A percentile compares a stretch with the other conserved stretches of the same genome.
Conservation (phyloP, 2,113 vertebrate species). For the Trachemys scripta region DNA sequence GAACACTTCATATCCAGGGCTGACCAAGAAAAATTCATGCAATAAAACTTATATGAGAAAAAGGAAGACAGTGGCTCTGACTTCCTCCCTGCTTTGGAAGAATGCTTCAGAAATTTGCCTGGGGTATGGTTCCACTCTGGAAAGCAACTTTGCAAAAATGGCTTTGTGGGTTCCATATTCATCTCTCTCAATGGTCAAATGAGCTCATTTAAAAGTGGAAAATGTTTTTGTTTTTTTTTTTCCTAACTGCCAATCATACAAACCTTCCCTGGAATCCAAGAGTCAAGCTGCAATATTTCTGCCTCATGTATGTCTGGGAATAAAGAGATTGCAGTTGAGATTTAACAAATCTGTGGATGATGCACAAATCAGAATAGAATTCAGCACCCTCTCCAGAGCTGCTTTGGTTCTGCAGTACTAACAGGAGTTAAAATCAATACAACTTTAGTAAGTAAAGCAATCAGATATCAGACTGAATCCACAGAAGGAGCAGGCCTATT, state of each 20-base stretch:
- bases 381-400: slow-evolving; percentile 27
- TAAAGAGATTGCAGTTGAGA: not conserved
- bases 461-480: not conserved
- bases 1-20: not conserved
- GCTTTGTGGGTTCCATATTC: not conserved
- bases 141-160: not conserved
- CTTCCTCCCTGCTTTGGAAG: slow-evolving; percentile 13
- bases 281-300: slow-evolving; percentile 18
- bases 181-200: not conserved
- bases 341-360: not conserved
- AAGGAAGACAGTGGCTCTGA: not conserved
- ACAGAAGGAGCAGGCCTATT: not conserved
- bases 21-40: not conserved
- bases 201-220: not conserved
- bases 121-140: not conserved
- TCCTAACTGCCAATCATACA: not conserved
- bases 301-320: not conserved
- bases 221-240: not conserved
- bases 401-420: not conserved
- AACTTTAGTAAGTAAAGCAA: not conserved
- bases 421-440: not conserved
- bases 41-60: not conserved
- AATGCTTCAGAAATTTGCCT: not conserved
- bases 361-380: slow-evolving; percentile 14
- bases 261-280: not conserved